A percentile compares a stretch with the other conserved stretches of the same genome.
These are phyloP conservation scores for Sisor rabdophorus DNA, from an alignment of 2,113 vertebrate species.

Conservation along the genomic window DNA sequence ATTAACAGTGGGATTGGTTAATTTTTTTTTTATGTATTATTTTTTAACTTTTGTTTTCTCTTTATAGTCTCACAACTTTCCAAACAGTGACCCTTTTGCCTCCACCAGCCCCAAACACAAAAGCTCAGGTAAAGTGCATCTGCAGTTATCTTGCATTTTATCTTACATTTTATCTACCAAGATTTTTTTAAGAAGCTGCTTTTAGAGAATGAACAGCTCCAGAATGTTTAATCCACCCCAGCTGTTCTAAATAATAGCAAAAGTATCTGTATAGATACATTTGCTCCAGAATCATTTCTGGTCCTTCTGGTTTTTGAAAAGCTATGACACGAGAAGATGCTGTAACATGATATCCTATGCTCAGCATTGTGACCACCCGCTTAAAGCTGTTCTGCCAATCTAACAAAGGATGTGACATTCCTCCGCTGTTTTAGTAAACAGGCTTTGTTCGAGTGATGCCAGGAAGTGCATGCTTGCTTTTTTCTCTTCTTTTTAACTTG, in stretches of 20 bases:
- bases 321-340: constrained; percentile 29
- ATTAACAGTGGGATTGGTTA: background rate
- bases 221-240: background rate
- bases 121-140: constrained; percentile 77
- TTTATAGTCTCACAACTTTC: constrained; percentile 79
- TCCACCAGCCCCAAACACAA: constrained; percentile 79
- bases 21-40: too few relatives aligned
- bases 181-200: background rate
- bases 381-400: background rate
- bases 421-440: constrained; percentile 42
- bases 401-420: constrained; percentile 22
- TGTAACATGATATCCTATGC: constrained; percentile 41
- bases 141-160: constrained; percentile 23
- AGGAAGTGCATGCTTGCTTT: constrained; percentile 34
- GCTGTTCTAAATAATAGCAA: too few relatives aligned
- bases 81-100: constrained; percentile 82
- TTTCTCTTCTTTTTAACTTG: constrained; percentile 15
- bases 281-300: constrained; percentile 2
- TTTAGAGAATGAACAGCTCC: background rate
- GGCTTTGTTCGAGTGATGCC: constrained; percentile 31
- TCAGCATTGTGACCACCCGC: background rate
- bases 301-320: constrained; percentile 9
- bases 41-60: background rate
- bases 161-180: background rate
- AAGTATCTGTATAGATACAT: background rate